These are phyloP conservation scores for Paracanthobrama guichenoti DNA, from an alignment of 2,113 vertebrate genomes.

Conservation along the genomic window DNA sequence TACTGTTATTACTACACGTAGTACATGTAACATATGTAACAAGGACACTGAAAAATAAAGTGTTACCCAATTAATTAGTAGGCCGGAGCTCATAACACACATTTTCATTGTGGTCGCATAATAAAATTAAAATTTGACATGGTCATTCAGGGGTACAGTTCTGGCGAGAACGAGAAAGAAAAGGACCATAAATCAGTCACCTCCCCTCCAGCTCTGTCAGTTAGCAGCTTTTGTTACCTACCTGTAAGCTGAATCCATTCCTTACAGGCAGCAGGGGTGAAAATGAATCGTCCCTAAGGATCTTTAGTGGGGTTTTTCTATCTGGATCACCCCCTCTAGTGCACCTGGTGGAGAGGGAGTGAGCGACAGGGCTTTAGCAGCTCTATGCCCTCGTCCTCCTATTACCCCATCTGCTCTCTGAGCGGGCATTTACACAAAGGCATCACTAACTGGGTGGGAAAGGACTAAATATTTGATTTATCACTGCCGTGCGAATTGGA, in stretches of 20 bases:
- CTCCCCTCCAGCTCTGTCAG: slow-evolving; percentile 26
- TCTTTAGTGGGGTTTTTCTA: neutral
- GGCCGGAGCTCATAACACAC: neutral
- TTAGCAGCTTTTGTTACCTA: slow-evolving; percentile 49
- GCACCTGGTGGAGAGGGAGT: slow-evolving; percentile 42
- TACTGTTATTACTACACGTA: no score
- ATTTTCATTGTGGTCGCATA: slow-evolving; percentile 27
- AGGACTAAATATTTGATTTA: neutral
- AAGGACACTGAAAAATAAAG: no score
- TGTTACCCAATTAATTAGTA: neutral
- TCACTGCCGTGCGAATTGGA: neutral
- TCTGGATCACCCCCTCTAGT: neutral
- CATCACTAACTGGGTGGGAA: neutral
- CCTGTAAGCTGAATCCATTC: slow-evolving; percentile 50
- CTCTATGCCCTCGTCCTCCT: slow-evolving; percentile 6
- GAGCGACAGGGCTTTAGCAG: neutral
- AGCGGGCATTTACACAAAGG: neutral
- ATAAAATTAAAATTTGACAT: slow-evolving; percentile 23
- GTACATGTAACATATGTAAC: no score
- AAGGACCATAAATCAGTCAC: slow-evolving; percentile 26
- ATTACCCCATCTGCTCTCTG: slow-evolving; percentile 32
- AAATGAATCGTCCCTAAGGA: slow-evolving; percentile 48
- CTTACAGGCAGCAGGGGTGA: slow-evolving; percentile 41
- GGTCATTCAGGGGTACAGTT: slow-evolving; percentile 16
- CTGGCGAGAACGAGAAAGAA: slow-evolving; percentile 9